phyloP scores from a whole-genome alignment of 2,797 vertebrate species.

The Semotilus atromaculatus region DNA sequence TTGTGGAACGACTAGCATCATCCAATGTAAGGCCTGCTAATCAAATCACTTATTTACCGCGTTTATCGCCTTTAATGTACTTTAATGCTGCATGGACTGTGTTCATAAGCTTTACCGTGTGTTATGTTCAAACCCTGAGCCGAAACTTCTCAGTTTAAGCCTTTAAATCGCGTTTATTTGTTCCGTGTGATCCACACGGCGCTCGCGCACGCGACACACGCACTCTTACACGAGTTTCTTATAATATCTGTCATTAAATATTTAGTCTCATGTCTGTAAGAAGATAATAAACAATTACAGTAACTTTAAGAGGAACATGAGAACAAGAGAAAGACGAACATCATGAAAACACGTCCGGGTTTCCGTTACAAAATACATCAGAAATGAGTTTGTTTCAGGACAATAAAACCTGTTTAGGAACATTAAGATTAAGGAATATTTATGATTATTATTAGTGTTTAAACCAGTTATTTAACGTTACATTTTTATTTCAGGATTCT shows the following conservation, averaged over 20 bases:
- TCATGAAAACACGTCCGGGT: background rate
- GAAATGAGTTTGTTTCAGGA: background rate
- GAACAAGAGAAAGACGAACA: background rate
- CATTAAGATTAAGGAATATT: too few species aligned
- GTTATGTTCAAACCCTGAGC: background rate
- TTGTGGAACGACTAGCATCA: slow-evolving; percentile 75
- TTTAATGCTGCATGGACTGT: rapidly evolving
- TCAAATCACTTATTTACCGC: background rate
- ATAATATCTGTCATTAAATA: too few species aligned
- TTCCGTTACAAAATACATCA: background rate
- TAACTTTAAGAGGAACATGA: background rate
- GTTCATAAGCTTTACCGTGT: rapidly evolving
- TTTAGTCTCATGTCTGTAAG: background rate
- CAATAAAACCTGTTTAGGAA: background rate
- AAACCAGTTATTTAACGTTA: too few species aligned
- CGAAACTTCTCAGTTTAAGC: background rate
- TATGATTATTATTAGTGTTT: too few species aligned
- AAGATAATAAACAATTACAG: background rate
- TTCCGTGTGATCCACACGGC: background rate
- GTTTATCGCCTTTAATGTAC: background rate
- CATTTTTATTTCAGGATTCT: too few species aligned
- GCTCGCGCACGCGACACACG: background rate
- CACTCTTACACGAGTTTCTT: background rate
- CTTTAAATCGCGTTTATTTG: background rate
- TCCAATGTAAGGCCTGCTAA: slow-evolving; percentile 72